Percentiles rank a stretch among this genome's conserved stretches.
Conservation (phyloP, 53 echinoderm and acorn worm species). For the Zoroaster sp. region DNA sequence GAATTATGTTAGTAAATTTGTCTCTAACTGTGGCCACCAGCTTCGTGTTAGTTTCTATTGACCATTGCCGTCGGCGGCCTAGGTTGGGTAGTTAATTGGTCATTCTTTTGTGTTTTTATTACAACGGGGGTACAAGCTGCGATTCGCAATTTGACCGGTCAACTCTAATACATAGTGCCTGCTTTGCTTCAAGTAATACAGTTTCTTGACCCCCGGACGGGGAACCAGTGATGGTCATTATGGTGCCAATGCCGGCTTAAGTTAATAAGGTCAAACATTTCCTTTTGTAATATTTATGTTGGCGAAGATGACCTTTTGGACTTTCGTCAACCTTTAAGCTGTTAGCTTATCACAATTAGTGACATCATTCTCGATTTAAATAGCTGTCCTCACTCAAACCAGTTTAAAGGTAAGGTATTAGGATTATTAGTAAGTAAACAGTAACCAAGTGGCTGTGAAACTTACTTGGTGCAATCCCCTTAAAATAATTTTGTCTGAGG, state of each 20-base stretch:
- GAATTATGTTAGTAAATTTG: constrained; percentile 19
- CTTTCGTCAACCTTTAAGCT: neutral
- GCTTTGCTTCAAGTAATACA: neutral
- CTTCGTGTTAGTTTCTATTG: neutral
- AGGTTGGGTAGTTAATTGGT: neutral
- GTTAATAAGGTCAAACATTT: neutral
- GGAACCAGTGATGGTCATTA: neutral
- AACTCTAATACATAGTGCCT: neutral
- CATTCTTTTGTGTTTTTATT: neutral
- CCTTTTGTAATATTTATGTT: neutral
- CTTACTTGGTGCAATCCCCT: too few relatives aligned
- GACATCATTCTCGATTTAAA: neutral
- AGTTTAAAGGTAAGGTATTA: too few relatives aligned
- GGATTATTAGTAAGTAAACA: too few relatives aligned
- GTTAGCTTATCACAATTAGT: neutral
- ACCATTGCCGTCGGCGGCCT: neutral
- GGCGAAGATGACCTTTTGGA: neutral
- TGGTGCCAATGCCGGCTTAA: too few relatives aligned
- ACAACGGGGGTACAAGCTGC: neutral
- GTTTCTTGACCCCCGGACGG: neutral
- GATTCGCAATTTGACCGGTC: neutral
- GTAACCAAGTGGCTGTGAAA: too few relatives aligned
- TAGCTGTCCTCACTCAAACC: neutral
- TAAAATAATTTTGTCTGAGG: too few relatives aligned
- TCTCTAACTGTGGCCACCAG: neutral